These are phyloP conservation scores for Calidris pygmaea DNA, from an alignment of 2,113 vertebrate genomes.

Conservation along the genomic window DNA sequence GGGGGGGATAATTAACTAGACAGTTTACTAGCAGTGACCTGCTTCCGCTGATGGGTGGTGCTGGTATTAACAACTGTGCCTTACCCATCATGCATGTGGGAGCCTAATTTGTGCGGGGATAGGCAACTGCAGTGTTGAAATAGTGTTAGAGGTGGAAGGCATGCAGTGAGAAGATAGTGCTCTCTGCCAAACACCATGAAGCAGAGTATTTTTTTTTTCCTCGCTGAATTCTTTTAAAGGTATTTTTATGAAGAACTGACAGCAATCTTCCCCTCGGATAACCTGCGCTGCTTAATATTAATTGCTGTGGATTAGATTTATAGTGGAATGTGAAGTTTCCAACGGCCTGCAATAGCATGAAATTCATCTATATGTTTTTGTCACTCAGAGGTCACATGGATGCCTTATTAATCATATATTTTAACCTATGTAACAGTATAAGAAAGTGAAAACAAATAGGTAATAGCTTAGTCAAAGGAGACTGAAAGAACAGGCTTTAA, in stretches of 20 bases:
- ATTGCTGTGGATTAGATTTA: neutral
- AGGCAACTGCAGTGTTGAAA: constrained; percentile 1
- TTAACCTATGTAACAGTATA: neutral
- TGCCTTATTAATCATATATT: neutral
- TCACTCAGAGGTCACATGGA: no score
- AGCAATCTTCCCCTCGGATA: neutral
- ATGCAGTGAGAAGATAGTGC: neutral
- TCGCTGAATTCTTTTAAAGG: neutral
- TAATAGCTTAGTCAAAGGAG: neutral
- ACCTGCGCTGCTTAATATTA: neutral
- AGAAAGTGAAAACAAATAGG: neutral
- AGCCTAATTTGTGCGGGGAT: constrained; percentile 18
- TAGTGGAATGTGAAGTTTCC: neutral
- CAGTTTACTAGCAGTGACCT: constrained; percentile 15
- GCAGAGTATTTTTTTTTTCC: neutral
- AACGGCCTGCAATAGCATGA: neutral
- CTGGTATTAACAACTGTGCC: neutral
- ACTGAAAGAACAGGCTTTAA: neutral
- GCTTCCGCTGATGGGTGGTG: constrained; percentile 48
- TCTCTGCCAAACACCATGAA: neutral
- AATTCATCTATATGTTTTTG: accelerated
- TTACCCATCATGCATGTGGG: neutral
- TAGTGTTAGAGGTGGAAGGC: neutral
- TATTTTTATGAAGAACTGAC: neutral
- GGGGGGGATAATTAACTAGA: neutral